Base-by-base conservation (phyloP, 2,797 vertebrate genomes). In the Erpetoichthys calabaricus region DNA sequence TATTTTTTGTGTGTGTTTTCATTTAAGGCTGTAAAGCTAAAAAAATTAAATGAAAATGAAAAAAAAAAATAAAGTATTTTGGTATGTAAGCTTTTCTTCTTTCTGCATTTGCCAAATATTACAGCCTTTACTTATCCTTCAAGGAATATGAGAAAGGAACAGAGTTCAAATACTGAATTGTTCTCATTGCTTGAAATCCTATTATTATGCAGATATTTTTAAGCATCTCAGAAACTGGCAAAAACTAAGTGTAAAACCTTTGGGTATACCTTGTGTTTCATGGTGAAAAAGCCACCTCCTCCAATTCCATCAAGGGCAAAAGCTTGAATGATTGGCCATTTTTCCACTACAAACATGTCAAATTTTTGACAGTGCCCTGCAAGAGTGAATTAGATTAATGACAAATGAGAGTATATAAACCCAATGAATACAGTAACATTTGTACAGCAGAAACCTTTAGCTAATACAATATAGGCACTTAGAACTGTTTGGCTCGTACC, bases 241-340 rank as follows among this genome's bases (percentile, higher is more conserved):
- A 45, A 51, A 51, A 42, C 6, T 57, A 42, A 10, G 42, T 9
- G 51, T 10, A 25, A 25, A 25, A 25, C 25, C 1, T 25, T 25
- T 25, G 25, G 25, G 25, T 66, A 44, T 75, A 98, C 95, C 84
- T 97, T 87, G 0, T 93, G 94, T 65, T 92, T 99, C 85, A 97
- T 88, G 42, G 95, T 99, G 70, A 99, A 99, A 82, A 97, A 97
- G 46, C 91, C 91, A 60, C 94, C 95, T 3, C 89, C 91, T 4
- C 95, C 95, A 4, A 99, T 97, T 54, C 94, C 94, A 66, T 99
- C 95, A 60, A 99, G 82, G 0, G 94, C 95, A 69, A 96, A 99
- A 1, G 95, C 95, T 72, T 98, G 95, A 45, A 99, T 90, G 2
- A 99, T 87, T 1, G 95, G 95, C 95, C 95, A 98, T 73, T 97